Evolutionary conservation across 2,888 invertebrate genomes (phyloP).

Genomic region (Macaria notata): DNA sequence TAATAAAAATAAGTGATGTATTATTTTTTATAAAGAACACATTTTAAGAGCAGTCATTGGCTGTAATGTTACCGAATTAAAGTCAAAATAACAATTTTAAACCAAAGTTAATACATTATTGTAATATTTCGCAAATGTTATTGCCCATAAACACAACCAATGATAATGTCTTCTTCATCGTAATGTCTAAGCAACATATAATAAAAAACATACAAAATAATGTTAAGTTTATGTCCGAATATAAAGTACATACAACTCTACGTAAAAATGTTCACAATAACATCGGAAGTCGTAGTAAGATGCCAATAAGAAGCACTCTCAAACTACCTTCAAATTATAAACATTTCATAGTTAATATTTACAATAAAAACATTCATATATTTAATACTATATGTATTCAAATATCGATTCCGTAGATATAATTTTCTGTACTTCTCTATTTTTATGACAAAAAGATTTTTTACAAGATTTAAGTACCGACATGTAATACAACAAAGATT

Average conservation of each 20-base stretch:
- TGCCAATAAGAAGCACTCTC: slow-evolving; percentile 54
- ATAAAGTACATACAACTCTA: slow-evolving; percentile 45
- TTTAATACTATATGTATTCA: slow-evolving; percentile 58
- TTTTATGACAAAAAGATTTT: slow-evolving; percentile 49
- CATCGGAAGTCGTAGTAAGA: slow-evolving; percentile 52
- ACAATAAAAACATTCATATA: slow-evolving; percentile 64
- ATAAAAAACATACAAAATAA: slow-evolving; percentile 30
- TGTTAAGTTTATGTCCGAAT: slow-evolving; percentile 11
- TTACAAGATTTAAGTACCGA: slow-evolving; percentile 68
- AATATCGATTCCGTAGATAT: slow-evolving; percentile 57
- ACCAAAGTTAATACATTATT: slow-evolving; percentile 31
- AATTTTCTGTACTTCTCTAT: slow-evolving; percentile 61
- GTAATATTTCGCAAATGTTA: slow-evolving; percentile 18
- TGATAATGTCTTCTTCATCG: slow-evolving; percentile 24
- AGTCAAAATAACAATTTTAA: slow-evolving; percentile 9
- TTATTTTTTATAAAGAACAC: slow-evolving; percentile 76
- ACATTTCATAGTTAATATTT: slow-evolving; percentile 47
- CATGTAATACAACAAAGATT: slow-evolving; percentile 59
- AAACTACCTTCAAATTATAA: slow-evolving; percentile 44
- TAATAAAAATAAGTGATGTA: slow-evolving; percentile 81
- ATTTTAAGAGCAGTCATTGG: slow-evolving; percentile 73
- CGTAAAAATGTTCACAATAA: slow-evolving; percentile 46
- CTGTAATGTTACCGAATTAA: slow-evolving; percentile 45
- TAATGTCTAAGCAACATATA: slow-evolving; percentile 30
- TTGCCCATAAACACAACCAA: slow-evolving; percentile 48